These are phyloP conservation scores for Heterotilapia buettikoferi DNA, from an alignment of 2,113 vertebrate genomes.

Conservation along the genomic window DNA sequence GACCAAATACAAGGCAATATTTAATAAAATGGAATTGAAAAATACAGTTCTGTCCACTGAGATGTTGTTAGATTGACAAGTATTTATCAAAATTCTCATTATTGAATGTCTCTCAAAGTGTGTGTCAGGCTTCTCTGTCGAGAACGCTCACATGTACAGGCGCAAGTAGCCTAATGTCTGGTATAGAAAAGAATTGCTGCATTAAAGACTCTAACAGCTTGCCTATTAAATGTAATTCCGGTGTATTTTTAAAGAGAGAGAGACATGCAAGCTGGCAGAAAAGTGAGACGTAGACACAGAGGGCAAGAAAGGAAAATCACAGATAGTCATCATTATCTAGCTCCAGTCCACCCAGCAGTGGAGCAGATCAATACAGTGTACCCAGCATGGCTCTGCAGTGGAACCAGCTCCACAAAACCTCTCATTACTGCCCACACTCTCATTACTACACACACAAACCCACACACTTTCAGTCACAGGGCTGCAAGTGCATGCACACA, in stretches of 20 bases:
- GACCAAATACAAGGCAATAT: background rate
- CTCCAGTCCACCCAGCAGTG: slow-evolving; percentile 47
- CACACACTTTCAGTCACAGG: background rate
- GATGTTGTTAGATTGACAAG: background rate
- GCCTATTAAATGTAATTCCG: background rate
- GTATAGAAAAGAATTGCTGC: background rate
- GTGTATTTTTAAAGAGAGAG: background rate
- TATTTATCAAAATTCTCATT: background rate
- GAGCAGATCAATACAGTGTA: slow-evolving; percentile 56
- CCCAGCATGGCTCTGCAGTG: slow-evolving; percentile 42
- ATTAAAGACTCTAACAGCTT: background rate
- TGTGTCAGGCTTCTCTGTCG: background rate
- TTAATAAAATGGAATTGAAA: background rate
- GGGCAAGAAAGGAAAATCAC: slow-evolving; percentile 38
- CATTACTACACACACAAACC: slow-evolving; percentile 11
- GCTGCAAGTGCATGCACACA: background rate
- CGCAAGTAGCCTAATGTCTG: background rate
- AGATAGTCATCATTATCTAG: slow-evolving; percentile 59
- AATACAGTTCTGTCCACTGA: background rate
- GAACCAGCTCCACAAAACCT: slow-evolving; percentile 37
- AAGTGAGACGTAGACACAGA: slow-evolving; percentile 9
- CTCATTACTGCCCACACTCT: slow-evolving; percentile 47
- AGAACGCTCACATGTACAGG: background rate
- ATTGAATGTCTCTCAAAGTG: background rate
- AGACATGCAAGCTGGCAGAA: background rate